Percentiles rank a stretch among this genome's conserved stretches.
phyloP scores from a whole-genome alignment of 2,888 invertebrate species.

The Orthonychiurus folsomi region DNA sequence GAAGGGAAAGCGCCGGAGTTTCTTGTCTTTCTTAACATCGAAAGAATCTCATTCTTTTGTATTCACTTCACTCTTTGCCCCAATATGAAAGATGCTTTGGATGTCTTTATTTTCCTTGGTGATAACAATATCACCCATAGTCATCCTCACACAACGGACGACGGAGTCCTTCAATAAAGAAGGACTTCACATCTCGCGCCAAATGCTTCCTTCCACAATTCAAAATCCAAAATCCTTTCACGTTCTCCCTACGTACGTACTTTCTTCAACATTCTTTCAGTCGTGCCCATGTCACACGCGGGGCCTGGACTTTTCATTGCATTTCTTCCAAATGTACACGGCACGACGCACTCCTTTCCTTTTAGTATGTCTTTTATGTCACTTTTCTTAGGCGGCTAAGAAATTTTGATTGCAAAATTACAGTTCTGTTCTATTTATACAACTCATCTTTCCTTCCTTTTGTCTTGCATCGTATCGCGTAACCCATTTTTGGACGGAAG shows the following conservation, averaged over 20 bases:
- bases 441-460: neutral
- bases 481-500: too few species aligned
- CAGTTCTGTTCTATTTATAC: neutral
- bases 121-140: neutral
- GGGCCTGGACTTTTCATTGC: neutral
- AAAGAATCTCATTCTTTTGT: conserved; percentile 1
- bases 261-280: neutral
- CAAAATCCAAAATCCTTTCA: neutral
- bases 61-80: neutral
- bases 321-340: too few species aligned
- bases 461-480: too few species aligned
- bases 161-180: too few species aligned
- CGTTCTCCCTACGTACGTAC: neutral
- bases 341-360: neutral
- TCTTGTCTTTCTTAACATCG: neutral
- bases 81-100: neutral
- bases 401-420: neutral
- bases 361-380: neutral
- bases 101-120: neutral
- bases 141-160: too few species aligned
- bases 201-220: too few species aligned
- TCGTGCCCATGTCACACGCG: too few species aligned
- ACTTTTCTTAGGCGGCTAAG: neutral
- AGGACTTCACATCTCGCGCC: too few species aligned
- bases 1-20: neutral